phyloP scores from a whole-genome alignment of 2,113 vertebrate species.

The Zosterops borbonicus region DNA sequence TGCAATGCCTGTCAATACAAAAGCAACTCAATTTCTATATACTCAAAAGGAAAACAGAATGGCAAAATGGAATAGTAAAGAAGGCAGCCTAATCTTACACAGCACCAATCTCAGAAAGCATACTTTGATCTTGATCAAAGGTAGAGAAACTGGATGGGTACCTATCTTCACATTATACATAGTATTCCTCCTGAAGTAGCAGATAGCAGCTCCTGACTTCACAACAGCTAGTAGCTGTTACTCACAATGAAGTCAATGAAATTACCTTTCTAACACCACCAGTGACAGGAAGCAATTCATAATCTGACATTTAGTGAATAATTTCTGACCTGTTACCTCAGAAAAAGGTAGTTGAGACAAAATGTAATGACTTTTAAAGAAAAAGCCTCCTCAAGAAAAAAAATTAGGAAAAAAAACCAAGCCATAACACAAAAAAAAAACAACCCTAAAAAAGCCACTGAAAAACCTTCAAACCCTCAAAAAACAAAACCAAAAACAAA shows the following conservation, averaged over 20 bases:
- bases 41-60: constrained; percentile 43
- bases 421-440: neutral
- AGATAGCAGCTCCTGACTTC: neutral
- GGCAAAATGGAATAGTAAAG: constrained; percentile 29
- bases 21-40: constrained; percentile 44
- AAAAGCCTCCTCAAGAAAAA: neutral
- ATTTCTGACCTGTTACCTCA: neutral
- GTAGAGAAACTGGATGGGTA: neutral
- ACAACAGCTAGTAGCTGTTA: neutral
- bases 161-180: neutral
- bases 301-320: neutral
- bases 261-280: neutral
- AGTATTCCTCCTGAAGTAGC: neutral
- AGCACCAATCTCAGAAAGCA: constrained; percentile 1
- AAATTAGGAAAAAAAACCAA: accelerated
- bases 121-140: constrained; percentile 67
- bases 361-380: neutral
- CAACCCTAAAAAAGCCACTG: neutral
- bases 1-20: constrained; percentile 53
- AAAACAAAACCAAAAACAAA: neutral
- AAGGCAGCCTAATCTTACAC: neutral
- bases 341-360: neutral
- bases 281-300: neutral
- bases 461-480: neutral
- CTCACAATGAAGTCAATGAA: neutral